Evolutionary conservation across 1,140 invertebrate genomes (phyloP).

Genomic region (Oryzaephilus surinamensis): DNA sequence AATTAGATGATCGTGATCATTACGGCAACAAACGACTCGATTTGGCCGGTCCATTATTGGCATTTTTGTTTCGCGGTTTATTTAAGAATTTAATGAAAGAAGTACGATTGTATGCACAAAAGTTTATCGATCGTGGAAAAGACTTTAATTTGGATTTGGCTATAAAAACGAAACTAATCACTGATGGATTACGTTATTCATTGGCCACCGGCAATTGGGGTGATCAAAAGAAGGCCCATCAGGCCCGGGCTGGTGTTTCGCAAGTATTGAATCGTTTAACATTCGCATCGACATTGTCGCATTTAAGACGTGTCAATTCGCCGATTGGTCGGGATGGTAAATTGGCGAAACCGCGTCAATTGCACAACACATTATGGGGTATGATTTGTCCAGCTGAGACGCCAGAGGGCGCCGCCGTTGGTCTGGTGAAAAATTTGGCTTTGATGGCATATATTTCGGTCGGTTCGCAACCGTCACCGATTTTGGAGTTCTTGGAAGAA

Average conservation of each 20-base stretch:
- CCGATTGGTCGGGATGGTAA: slow-evolving; percentile 98
- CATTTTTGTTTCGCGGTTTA: slow-evolving; percentile 88
- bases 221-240: slow-evolving; percentile 99
- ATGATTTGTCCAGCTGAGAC: slow-evolving; percentile 99
- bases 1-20: slow-evolving; percentile 98
- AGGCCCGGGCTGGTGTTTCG: slow-evolving; percentile 55
- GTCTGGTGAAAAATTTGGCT: slow-evolving; percentile 94
- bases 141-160: slow-evolving; percentile 96
- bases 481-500: slow-evolving; percentile 98
- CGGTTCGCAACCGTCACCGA: slow-evolving; percentile 94
- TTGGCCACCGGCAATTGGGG: slow-evolving; percentile 99
- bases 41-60: slow-evolving; percentile 89
- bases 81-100: slow-evolving; percentile 93
- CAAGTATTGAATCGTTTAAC: slow-evolving; percentile 91
- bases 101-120: slow-evolving; percentile 95
- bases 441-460: slow-evolving; percentile 99
- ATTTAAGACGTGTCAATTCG: slow-evolving; percentile 93
- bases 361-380: slow-evolving; percentile 98
- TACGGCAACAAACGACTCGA: slow-evolving; percentile 98
- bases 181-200: slow-evolving; percentile 95
- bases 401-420: slow-evolving; percentile 88
- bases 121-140: slow-evolving; percentile 96
- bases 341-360: slow-evolving; percentile 92
- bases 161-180: slow-evolving; percentile 96
- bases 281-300: slow-evolving; percentile 95